Conservation (phyloP, 2,888 invertebrate genomes). For the Andrena fulva region DNA sequence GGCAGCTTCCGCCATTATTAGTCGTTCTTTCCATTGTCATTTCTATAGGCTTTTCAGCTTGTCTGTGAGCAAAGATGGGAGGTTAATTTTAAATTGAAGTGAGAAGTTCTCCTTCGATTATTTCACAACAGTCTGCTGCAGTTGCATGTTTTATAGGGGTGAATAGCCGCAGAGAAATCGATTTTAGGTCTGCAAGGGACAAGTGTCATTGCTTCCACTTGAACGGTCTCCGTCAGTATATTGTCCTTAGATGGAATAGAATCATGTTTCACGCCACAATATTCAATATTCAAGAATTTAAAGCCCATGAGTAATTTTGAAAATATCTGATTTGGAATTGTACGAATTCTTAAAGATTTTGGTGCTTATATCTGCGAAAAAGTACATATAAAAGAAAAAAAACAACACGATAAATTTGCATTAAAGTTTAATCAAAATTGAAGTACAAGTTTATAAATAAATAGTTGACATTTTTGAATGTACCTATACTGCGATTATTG, state of each 20-base stretch:
- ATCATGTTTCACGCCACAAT: neutral
- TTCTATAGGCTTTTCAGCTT: no score
- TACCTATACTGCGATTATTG: no score
- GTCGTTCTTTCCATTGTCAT: no score
- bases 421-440: neutral
- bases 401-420: neutral
- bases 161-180: conserved; percentile 79
- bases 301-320: neutral
- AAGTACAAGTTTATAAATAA: no score
- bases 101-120: conserved; percentile 55
- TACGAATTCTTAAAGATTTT: neutral
- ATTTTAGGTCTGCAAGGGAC: conserved; percentile 69
- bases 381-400: neutral
- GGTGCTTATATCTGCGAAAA: neutral
- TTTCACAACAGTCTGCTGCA: conserved; percentile 58
- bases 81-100: conserved; percentile 12
- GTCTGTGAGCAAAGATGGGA: neutral
- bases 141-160: conserved; percentile 75
- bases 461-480: no score
- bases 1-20: no score
- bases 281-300: neutral
- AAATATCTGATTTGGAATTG: neutral
- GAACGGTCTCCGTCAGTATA: conserved; percentile 24
- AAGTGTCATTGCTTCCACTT: conserved; percentile 65
- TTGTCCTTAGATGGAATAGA: conserved; percentile 8